Evolutionary conservation across 1,140 invertebrate species (phyloP).

Genomic region (Drosophila micromelanica): DNA sequence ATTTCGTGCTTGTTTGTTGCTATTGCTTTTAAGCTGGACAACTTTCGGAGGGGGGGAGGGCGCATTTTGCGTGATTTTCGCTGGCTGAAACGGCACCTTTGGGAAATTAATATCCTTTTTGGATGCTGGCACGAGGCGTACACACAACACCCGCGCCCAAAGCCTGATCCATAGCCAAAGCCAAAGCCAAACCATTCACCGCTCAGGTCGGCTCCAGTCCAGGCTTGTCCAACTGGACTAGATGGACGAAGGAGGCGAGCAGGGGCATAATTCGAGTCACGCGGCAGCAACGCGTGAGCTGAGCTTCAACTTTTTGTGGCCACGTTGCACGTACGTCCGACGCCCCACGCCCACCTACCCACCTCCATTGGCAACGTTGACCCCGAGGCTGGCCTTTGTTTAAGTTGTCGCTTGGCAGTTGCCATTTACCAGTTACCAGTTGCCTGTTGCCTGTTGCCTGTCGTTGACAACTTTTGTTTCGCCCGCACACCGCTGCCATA

Average conservation of each 20-base stretch:
- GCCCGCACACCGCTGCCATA: conserved; percentile 48
- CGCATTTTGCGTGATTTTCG: conserved; percentile 74
- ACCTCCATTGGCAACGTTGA: conserved; percentile 11
- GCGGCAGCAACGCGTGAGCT: conserved; percentile 70
- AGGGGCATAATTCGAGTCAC: conserved; percentile 48
- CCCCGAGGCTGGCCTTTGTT: conserved; percentile 55
- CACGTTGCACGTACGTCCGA: conserved; percentile 69
- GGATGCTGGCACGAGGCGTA: conserved; percentile 53
- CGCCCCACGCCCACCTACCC: background rate
- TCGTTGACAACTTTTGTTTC: conserved; percentile 78
- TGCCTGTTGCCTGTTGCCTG: conserved; percentile 39
- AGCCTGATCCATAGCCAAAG: background rate
- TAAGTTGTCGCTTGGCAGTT: conserved; percentile 36
- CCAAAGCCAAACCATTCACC: conserved; percentile 17
- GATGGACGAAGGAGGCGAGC: background rate
- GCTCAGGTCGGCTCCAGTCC: conserved; percentile 22
- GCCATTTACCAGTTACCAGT: conserved; percentile 32
- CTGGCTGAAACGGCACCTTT: conserved; percentile 78
- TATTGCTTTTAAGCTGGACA: conserved; percentile 44
- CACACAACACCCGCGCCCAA: conserved; percentile 18
- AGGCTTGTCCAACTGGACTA: conserved; percentile 3
- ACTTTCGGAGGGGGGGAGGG: conserved; percentile 1
- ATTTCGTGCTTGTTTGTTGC: conserved; percentile 50
- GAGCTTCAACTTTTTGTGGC: conserved; percentile 67
- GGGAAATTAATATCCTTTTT: conserved; percentile 84